Evolutionary conservation across 2,888 invertebrate genomes (phyloP), one percentile per base, ranked within the genome.

Genomic region (Cephus rjabovi): DNA sequence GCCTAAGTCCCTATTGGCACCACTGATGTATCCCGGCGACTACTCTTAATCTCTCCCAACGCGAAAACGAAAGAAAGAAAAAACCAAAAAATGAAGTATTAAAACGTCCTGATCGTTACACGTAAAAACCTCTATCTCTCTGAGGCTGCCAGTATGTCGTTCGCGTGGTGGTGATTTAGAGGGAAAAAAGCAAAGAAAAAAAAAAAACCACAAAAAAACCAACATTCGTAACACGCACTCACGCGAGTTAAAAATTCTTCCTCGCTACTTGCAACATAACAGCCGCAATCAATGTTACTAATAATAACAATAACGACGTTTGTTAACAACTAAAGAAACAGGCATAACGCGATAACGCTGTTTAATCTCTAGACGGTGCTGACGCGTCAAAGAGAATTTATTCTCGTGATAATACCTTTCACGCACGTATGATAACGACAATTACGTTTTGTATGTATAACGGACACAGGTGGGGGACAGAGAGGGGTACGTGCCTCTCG

Each of bases 1-100:
- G 78, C 78, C 76, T 80, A 77, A 78, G 73, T 12, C 31, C 33
- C 75, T 56, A 56, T 9, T n/a, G 75, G 71, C 56, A 33, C 73
- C 15, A 71, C 75, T 78, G 40, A 34, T 33, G 37, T n/a, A 68
- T 34, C 30, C 77, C 33, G 34, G 31, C 37, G 71, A 78, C 69
- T 73, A 31, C 70, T 12, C 68, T 75, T 68, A 77, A 34, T 69
- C 74, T 77, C 74, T 69, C 34, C 77, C 73, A 35, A 74, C 40
- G 40, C n/a, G 34, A 34, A 34, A 34, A 68, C 34, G 23, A n/a
- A 30, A 9, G 37, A 74, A 34, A 68, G 34, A 23, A 34, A 68
- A 30, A 23, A 56, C 56, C 30, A 11, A 56, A 56, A 56, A 23
- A 23, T 56, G 15, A 37, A 12, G 4, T 56, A 56, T 56, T 56